phyloP scores from a whole-genome alignment of 2,888 invertebrate species.

The Eilema depressum region DNA sequence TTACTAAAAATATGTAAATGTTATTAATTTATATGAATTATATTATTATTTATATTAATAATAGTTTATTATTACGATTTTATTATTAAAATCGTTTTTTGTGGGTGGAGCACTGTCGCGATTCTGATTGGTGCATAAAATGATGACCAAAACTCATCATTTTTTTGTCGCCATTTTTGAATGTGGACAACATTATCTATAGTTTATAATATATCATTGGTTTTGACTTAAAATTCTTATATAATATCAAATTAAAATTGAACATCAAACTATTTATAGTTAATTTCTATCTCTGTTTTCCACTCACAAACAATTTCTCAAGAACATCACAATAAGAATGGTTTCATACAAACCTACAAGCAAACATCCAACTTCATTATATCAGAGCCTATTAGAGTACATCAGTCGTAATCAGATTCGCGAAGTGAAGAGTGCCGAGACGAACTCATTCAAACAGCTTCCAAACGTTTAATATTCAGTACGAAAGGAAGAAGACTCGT shows the following conservation, averaged over 20 bases:
- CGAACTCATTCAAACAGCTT: constrained; percentile 54
- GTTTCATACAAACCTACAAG: constrained; percentile 18
- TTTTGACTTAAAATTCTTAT: not conserved
- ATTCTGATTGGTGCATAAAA: too few species aligned
- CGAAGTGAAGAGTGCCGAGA: constrained; percentile 34
- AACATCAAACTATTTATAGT: not conserved
- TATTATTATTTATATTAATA: too few species aligned
- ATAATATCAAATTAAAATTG: not conserved
- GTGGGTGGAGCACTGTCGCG: too few species aligned
- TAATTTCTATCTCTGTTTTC: not conserved
- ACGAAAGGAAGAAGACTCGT: constrained; percentile 14
- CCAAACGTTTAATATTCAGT: constrained; percentile 58
- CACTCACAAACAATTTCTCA: not conserved
- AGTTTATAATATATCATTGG: too few species aligned
- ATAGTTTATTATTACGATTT: too few species aligned
- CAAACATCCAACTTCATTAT: constrained; percentile 19
- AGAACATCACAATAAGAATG: not conserved
- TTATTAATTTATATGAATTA: too few species aligned
- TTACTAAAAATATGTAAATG: too few species aligned
- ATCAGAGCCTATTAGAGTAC: constrained; percentile 14
- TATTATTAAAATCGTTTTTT: too few species aligned
- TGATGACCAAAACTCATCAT: too few species aligned
- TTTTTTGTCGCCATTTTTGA: too few species aligned
- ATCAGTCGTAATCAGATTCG: constrained; percentile 48
- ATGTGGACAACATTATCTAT: too few species aligned